phyloP scores from a whole-genome alignment of 2,113 vertebrate genomes.

The Oncorhynchus masou region DNA sequence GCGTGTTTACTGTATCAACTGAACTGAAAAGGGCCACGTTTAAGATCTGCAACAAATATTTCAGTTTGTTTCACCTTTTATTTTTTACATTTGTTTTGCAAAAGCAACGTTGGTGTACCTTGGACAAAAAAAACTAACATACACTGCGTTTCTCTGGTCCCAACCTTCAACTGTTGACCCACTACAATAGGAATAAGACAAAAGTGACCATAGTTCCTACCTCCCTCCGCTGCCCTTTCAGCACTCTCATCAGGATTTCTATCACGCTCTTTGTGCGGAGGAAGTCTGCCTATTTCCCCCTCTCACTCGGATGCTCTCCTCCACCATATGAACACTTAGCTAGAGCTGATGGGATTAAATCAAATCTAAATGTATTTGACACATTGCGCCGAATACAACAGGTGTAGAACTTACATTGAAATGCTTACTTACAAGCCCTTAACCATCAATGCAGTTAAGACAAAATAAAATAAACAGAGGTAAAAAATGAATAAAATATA shows the following conservation, averaged over 20 bases:
- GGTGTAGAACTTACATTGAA: too few relatives aligned
- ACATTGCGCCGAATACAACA: too few relatives aligned
- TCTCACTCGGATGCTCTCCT: neutral
- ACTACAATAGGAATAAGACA: neutral
- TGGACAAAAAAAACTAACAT: neutral
- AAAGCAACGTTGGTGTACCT: neutral
- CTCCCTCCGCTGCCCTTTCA: neutral
- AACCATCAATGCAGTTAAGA: too few relatives aligned
- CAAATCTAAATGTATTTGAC: neutral
- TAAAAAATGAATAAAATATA: too few relatives aligned
- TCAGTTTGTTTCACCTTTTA: neutral
- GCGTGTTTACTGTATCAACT: neutral
- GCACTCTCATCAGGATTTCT: slow-evolving; percentile 35
- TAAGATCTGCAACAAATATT: neutral
- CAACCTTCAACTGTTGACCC: neutral
- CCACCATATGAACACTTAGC: neutral
- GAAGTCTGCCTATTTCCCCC: slow-evolving; percentile 48
- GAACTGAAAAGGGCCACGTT: neutral
- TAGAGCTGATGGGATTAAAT: neutral
- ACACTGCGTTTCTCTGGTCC: neutral
- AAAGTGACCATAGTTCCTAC: slow-evolving; percentile 5
- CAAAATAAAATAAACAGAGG: too few relatives aligned
- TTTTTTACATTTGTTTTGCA: too few relatives aligned
- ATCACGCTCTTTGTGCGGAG: slow-evolving; percentile 28
- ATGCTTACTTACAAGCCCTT: too few relatives aligned